These are phyloP conservation scores for Etheostoma cragini DNA, from an alignment of 2,113 vertebrate genomes.

Conservation along the genomic window DNA sequence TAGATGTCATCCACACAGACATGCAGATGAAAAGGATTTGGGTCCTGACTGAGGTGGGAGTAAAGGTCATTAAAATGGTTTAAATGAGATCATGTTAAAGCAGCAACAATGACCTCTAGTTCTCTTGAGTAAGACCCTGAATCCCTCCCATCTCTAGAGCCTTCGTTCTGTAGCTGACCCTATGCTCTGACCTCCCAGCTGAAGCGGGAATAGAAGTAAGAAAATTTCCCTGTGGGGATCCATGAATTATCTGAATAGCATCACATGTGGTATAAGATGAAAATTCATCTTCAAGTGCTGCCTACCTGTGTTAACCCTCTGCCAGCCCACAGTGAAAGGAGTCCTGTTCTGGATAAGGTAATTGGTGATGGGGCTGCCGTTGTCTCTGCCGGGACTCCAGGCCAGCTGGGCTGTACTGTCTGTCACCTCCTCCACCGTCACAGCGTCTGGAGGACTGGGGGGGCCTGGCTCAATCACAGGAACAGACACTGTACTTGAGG, in stretches of 20 bases:
- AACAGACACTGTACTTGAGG: conserved; percentile 63
- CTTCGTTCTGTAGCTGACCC: conserved; percentile 43
- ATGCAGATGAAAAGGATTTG: conserved; percentile 20
- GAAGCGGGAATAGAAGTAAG: conserved; percentile 1
- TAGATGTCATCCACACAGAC: not conserved
- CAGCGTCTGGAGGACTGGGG: conserved; percentile 88
- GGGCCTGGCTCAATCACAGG: conserved; percentile 84
- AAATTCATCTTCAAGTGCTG: conserved; percentile 17
- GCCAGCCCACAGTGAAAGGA: conserved; percentile 95
- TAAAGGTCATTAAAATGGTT: conserved; percentile 32
- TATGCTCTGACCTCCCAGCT: conserved; percentile 27
- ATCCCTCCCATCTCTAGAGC: not conserved
- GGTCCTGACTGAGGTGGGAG: conserved; percentile 3
- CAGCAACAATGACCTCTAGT: conserved; percentile 18
- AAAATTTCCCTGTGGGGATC: conserved; percentile 36
- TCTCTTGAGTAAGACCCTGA: conserved; percentile 37
- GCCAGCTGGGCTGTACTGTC: conserved; percentile 92
- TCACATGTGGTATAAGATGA: conserved; percentile 33
- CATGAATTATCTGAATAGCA: conserved; percentile 39
- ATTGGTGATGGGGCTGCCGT: conserved; percentile 89
- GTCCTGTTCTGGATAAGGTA: conserved; percentile 92
- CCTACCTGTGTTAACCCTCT: conserved; percentile 90
- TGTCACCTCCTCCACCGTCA: conserved; percentile 93
- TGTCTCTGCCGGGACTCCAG: conserved; percentile 91
- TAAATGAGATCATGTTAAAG: conserved; percentile 44